phyloP scores from a whole-genome alignment of 2,797 vertebrate genomes.

The Rhabdophis nuchalis region DNA sequence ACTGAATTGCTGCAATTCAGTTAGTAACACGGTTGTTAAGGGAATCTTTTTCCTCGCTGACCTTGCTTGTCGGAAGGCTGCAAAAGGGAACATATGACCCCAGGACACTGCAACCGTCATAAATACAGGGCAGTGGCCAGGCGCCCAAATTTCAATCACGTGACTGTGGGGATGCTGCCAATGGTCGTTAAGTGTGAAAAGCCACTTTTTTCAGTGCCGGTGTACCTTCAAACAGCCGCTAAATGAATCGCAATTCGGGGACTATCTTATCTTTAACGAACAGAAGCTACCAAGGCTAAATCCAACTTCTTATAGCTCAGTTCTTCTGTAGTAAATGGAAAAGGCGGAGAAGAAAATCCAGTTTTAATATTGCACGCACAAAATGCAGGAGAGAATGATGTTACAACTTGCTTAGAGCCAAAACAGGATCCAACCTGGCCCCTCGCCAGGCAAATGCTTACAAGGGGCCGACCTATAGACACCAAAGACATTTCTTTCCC shows the following conservation, averaged over 20 bases:
- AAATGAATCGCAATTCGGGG: neutral
- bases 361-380: neutral
- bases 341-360: neutral
- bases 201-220: neutral
- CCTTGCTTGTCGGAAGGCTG: neutral
- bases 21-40: neutral
- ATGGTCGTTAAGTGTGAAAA: neutral
- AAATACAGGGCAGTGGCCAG: neutral
- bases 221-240: neutral
- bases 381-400: neutral
- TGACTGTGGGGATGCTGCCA: neutral
- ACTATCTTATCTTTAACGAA: neutral
- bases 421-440: neutral
- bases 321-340: neutral
- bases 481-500: neutral
- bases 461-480: neutral
- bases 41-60: neutral
- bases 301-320: neutral
- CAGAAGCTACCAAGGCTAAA: neutral
- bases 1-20: neutral
- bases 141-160: neutral
- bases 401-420: neutral
- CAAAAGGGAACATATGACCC: neutral
- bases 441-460: neutral
- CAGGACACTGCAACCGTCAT: neutral